A percentile compares a stretch with the other conserved stretches of the same genome.
Evolutionary conservation across 2,797 vertebrate genomes (phyloP).

Genomic region (Siniperca undulata): DNA sequence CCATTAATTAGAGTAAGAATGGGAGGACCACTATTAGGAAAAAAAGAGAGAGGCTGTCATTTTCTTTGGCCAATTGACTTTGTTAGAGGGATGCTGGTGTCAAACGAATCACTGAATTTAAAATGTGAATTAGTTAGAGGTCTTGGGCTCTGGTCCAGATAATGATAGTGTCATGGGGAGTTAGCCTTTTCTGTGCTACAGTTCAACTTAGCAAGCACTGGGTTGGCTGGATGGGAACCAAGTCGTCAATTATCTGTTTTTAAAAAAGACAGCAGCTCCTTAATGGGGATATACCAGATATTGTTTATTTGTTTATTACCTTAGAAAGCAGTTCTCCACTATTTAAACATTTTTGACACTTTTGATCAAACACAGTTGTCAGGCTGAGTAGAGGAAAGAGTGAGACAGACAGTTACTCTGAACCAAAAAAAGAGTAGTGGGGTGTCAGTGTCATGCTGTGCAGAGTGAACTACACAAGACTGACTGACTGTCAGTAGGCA

Average conservation of each 20-base stretch:
- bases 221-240: conserved; percentile 7
- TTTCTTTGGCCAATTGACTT: conserved; percentile 52
- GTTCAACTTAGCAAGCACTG: conserved; percentile 14
- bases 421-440: conserved; percentile 13
- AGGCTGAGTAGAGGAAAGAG: not conserved
- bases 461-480: conserved; percentile 27
- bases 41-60: conserved; percentile 51
- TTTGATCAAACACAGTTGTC: conserved; percentile 19
- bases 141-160: conserved; percentile 33
- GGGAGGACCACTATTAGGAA: conserved; percentile 35
- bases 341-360: conserved; percentile 19
- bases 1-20: conserved; percentile 60
- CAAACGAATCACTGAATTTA: conserved; percentile 39
- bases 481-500: conserved; percentile 17
- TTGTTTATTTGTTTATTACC: conserved; percentile 17
- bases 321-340: conserved; percentile 9
- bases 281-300: not conserved
- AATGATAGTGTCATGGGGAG: conserved; percentile 44
- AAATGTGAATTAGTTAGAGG: conserved; percentile 43
- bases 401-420: conserved; percentile 21
- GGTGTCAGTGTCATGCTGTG: conserved; percentile 13
- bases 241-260: conserved; percentile 23
- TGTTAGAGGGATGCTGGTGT: conserved; percentile 31
- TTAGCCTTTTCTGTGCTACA: conserved; percentile 23
- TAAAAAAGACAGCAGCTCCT: conserved; percentile 5